These are phyloP conservation scores for Cavia aperea DNA, from an alignment of 2,113 vertebrate species.

Conservation along the genomic window DNA sequence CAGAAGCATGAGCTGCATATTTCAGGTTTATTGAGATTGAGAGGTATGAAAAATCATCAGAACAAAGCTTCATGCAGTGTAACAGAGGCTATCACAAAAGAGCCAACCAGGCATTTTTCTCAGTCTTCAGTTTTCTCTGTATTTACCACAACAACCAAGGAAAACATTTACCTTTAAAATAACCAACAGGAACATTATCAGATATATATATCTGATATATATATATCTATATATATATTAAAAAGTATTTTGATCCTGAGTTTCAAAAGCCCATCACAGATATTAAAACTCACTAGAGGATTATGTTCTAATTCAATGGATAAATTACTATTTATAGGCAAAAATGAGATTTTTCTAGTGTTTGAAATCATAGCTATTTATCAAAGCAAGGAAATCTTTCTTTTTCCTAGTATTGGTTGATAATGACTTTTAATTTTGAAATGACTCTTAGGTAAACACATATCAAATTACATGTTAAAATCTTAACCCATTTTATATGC, in stretches of 20 bases:
- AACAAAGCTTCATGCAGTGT: not conserved
- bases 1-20: not conserved
- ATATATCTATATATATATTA: not conserved
- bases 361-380: not conserved
- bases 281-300: not conserved
- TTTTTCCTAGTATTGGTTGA: not conserved
- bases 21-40: conserved; percentile 31
- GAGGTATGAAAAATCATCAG: not conserved
- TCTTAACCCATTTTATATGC: not conserved
- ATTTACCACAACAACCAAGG: not conserved
- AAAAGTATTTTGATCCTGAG: not conserved
- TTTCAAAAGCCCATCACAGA: not conserved
- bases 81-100: not conserved
- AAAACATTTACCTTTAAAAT: not conserved
- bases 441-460: not conserved
- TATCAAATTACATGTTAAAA: not conserved
- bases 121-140: not conserved
- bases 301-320: not conserved
- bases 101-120: not conserved
- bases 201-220: not conserved
- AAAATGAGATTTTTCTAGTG: not conserved
- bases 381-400: not conserved
- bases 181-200: not conserved
- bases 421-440: not conserved
- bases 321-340: not conserved